Conservation (phyloP, 2,113 vertebrate species). For the Pionites leucogaster region DNA sequence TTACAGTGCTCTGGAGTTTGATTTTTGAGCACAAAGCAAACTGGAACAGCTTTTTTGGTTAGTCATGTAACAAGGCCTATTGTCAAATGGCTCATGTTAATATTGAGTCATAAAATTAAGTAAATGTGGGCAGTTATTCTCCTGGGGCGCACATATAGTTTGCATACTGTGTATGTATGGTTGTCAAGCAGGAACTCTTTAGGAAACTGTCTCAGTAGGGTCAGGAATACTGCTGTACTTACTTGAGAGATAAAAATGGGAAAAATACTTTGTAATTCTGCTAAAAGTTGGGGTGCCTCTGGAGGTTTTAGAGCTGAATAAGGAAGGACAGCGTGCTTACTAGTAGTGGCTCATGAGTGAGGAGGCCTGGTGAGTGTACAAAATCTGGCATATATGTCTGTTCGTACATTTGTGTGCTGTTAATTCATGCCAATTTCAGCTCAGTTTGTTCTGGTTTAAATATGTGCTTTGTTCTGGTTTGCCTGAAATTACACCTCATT, state of each 20-base stretch:
- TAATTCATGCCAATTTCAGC: neutral
- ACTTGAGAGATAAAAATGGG: neutral
- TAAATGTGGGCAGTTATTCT: neutral
- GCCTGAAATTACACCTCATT: neutral
- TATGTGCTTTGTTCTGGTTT: neutral
- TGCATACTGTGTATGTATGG: neutral
- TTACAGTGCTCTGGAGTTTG: neutral
- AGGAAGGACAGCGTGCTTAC: neutral
- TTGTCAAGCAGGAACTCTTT: constrained; percentile 23
- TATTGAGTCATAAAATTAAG: neutral
- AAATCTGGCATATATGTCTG: neutral
- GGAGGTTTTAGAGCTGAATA: neutral
- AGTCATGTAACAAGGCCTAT: neutral
- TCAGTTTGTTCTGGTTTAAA: neutral
- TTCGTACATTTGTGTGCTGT: neutral
- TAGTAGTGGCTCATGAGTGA: neutral
- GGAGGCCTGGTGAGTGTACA: neutral
- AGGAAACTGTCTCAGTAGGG: neutral
- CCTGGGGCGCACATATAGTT: neutral
- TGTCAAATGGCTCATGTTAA: neutral
- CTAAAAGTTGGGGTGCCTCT: neutral
- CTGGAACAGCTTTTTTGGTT: neutral
- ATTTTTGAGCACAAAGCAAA: neutral
- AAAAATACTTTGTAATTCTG: neutral
- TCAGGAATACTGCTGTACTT: neutral